Conservation (phyloP, 2,113 vertebrate species). For the Rhodinocichla rosea region DNA sequence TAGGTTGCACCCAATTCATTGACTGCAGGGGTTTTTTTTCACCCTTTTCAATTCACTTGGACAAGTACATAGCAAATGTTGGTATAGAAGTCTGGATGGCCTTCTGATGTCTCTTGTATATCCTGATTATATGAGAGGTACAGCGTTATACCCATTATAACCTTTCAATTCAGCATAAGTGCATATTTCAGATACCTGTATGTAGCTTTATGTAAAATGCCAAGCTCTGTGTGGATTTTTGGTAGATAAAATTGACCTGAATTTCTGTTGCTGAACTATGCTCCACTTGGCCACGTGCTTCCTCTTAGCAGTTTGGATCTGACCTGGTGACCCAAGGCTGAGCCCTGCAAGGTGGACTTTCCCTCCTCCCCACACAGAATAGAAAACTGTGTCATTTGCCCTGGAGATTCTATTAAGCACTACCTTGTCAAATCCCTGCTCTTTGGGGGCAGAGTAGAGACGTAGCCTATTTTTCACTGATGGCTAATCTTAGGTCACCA, state of each 20-base stretch:
- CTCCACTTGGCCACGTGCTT: neutral
- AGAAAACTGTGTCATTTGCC: neutral
- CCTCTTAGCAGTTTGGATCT: neutral
- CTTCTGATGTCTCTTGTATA: no score
- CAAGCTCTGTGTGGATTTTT: neutral
- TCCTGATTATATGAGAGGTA: neutral
- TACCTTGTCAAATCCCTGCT: neutral
- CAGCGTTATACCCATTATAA: neutral
- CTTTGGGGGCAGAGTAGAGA: neutral
- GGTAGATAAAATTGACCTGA: neutral
- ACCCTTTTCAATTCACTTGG: neutral
- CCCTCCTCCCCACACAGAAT: neutral
- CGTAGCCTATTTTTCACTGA: neutral
- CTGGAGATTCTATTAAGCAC: neutral
- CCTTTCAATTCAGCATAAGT: neutral
- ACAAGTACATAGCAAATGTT: neutral
- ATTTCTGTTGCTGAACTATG: neutral
- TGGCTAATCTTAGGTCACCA: neutral
- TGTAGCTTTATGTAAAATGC: neutral
- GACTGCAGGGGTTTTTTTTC: neutral
- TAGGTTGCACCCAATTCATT: rapidly evolving
- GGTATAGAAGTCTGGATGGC: neutral
- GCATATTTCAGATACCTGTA: neutral
- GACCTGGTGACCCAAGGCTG: neutral
- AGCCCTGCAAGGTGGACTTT: neutral